A percentile compares a stretch with the other conserved stretches of the same genome.
phyloP scores from a whole-genome alignment of 2,888 invertebrate species.

The Nomada fucata region DNA sequence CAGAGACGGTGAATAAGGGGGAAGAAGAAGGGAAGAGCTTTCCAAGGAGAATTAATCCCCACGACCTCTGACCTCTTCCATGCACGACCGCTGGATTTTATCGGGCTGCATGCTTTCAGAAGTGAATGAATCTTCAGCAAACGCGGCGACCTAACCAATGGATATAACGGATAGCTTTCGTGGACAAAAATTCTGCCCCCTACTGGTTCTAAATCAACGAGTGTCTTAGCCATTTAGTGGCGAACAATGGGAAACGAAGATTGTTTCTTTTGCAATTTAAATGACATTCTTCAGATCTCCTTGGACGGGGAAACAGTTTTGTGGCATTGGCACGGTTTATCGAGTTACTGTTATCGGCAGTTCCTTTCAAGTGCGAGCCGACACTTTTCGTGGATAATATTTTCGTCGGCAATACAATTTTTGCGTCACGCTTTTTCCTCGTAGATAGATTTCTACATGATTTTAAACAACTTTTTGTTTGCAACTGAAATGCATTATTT shows the following conservation, averaged over 20 bases:
- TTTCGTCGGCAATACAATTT: not conserved
- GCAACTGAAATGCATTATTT: too few species aligned
- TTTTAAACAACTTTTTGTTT: too few species aligned
- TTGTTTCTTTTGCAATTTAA: not conserved
- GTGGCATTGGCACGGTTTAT: not conserved
- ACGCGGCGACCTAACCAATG: constrained; percentile 8
- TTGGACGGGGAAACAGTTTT: not conserved
- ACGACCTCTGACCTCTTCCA: constrained; percentile 28
- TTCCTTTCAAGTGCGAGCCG: not conserved
- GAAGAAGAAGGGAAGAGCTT: constrained; percentile 14
- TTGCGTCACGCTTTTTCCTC: not conserved
- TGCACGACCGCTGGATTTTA: constrained; percentile 48
- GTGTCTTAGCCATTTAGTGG: not conserved
- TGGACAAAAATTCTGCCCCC: not conserved
- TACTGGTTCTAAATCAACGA: too few species aligned
- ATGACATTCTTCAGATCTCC: not conserved
- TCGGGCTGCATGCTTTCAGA: constrained; percentile 23
- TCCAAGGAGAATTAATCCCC: constrained; percentile 52
- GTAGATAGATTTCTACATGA: too few species aligned
- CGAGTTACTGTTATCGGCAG: not conserved
- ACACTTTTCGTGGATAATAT: not conserved
- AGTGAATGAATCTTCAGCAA: constrained; percentile 21
- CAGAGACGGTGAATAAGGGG: not conserved
- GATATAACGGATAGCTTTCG: constrained; percentile 6
- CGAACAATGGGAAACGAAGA: not conserved